A percentile compares a stretch with the other conserved stretches of the same genome.
phyloP scores from a whole-genome alignment of 2,888 invertebrate genomes.

The Linnaemya vulpina region DNA sequence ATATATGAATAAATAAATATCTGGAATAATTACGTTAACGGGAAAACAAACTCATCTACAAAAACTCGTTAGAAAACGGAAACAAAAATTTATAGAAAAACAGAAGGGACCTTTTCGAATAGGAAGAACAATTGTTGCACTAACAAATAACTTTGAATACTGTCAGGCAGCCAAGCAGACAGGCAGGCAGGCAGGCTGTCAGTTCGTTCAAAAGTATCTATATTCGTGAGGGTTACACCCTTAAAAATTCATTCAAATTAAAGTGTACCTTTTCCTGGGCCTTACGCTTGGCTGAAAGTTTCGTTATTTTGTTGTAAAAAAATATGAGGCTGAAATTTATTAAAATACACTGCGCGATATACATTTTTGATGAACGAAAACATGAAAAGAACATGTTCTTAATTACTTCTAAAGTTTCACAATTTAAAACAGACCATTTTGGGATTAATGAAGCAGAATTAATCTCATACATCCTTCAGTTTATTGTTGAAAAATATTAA shows the following conservation, averaged over 20 bases:
- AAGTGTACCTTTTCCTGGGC: neutral
- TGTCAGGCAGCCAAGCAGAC: slow-evolving; percentile 15
- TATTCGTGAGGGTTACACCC: slow-evolving; percentile 12
- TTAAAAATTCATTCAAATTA: neutral
- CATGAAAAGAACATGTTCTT: too few species aligned
- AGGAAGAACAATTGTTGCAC: slow-evolving; percentile 37
- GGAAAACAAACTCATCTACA: slow-evolving; percentile 13
- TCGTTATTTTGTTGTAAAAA: neutral
- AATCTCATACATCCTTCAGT: too few species aligned
- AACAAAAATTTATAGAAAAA: neutral
- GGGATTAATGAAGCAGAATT: too few species aligned
- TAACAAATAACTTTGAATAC: slow-evolving; percentile 17
- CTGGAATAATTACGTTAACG: slow-evolving; percentile 45
- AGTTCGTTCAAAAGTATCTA: neutral
- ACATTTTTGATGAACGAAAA: too few species aligned
- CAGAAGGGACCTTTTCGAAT: slow-evolving; percentile 33
- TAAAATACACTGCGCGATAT: neutral
- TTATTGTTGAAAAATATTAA: too few species aligned
- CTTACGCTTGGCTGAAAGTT: neutral
- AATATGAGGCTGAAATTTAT: neutral
- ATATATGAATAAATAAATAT: slow-evolving; percentile 6
- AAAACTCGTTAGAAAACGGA: neutral
- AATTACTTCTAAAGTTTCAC: too few species aligned
- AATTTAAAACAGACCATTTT: too few species aligned
- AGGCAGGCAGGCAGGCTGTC: slow-evolving; percentile 21